Evolutionary conservation across 2,888 invertebrate genomes (phyloP), one percentile per base, ranked within the genome.

Genomic region (Rhamnusium bicolor): DNA sequence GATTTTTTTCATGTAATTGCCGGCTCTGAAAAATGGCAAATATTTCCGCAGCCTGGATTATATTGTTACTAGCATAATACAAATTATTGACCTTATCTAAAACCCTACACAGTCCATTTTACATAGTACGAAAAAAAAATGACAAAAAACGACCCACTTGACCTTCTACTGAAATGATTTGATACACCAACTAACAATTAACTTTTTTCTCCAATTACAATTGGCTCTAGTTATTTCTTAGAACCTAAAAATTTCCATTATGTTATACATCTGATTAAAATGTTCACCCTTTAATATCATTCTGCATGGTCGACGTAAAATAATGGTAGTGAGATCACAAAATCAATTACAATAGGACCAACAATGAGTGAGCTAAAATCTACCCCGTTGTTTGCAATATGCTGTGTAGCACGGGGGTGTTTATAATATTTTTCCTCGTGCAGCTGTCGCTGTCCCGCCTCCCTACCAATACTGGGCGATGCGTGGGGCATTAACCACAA

Each of bases 381-480:
- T 51, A 63, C 72, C 73, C 73, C 71, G 69, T 75, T 73, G 66
- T 75, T 77, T 70, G 75, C 73, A 77, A 78, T 74, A 75, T 75
- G 76, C 68, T 72, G 73, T 73, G 65, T 71, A 73, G 40, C 70
- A 68, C 69, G 71, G 76, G 76, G 78, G 74, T 71, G 77, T 72
- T 73, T 49, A 18, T 47, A 53, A 51, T 40, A 46, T 49, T 53
- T 60, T 46, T 32, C 56, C 51, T 24, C 24, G 19, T 67, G 69
- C 71, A 74, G 74, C 71, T 74, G 72, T 62, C 18, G 51, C 12
- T 27, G 40, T 47, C 18, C 27, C 49, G 27, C 47, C 46, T 61
- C 61, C 61, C 51, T 24, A 21, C 27, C 4, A 27, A 40, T 21
- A 49, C 49, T 27, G 49, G 27, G 16, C 63, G 49, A 63, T 63